Evolutionary conservation across 2,888 invertebrate genomes (phyloP).

Genomic region (Diplolepis rosae): DNA sequence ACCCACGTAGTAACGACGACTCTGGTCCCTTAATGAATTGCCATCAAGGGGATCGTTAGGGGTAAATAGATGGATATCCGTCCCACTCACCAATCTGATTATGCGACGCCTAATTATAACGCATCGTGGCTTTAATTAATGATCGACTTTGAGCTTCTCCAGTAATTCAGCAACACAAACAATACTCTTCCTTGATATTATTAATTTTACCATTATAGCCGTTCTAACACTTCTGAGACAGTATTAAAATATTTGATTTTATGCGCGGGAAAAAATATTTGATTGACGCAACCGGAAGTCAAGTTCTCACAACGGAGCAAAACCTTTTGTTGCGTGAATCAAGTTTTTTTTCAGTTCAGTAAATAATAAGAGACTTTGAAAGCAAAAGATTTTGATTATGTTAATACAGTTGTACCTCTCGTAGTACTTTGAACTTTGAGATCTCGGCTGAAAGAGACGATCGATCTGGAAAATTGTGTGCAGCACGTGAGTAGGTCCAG

Average conservation of each 20-base stretch:
- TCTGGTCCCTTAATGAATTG: constrained; percentile 64
- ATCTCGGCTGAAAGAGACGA: neutral
- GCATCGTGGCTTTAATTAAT: constrained; percentile 64
- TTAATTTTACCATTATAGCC: neutral
- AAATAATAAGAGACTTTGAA: too few species aligned
- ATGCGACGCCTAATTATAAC: constrained; percentile 65
- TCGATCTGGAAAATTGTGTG: constrained; percentile 4
- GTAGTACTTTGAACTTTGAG: neutral
- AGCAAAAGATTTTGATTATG: too few species aligned
- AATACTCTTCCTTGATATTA: neutral
- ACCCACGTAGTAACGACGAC: constrained; percentile 44
- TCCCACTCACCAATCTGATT: constrained; percentile 63
- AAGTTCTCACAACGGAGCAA: too few species aligned
- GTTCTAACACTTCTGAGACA: neutral
- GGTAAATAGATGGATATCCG: constrained; percentile 65
- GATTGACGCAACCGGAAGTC: too few species aligned
- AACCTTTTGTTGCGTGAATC: too few species aligned
- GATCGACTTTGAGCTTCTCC: constrained; percentile 51
- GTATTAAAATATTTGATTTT: too few species aligned
- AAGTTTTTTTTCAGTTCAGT: too few species aligned
- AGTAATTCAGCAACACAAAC: neutral
- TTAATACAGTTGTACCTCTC: too few species aligned
- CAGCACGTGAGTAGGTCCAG: constrained; percentile 37
- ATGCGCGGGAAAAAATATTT: too few species aligned
- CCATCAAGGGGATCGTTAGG: constrained; percentile 68